A percentile compares a stretch with the other conserved stretches of the same genome.
These are phyloP conservation scores for Achatina immaculata DNA, from an alignment of 1,140 invertebrate species.

Conservation along the genomic window DNA sequence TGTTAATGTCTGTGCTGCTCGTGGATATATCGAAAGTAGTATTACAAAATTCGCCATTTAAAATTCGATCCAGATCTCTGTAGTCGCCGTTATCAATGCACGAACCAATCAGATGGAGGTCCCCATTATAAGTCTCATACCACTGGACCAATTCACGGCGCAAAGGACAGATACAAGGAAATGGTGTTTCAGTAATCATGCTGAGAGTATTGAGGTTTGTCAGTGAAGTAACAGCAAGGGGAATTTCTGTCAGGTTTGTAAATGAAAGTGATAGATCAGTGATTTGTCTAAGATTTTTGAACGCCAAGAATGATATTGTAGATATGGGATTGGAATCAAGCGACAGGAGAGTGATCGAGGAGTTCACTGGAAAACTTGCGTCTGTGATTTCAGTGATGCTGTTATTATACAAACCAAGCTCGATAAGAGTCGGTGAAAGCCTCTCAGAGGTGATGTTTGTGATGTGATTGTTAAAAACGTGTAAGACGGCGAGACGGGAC, in stretches of 20 bases:
- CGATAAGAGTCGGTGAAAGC: background rate
- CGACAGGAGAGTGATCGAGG: background rate
- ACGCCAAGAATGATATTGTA: background rate
- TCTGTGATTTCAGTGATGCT: background rate
- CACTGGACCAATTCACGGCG: background rate
- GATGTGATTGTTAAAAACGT: background rate
- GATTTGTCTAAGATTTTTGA: background rate
- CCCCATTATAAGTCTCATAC: no score
- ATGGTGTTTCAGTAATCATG: background rate
- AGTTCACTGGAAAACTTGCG: background rate
- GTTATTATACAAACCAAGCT: background rate
- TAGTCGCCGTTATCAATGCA: no score
- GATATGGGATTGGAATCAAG: background rate
- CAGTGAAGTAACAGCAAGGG: background rate
- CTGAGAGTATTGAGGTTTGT: background rate
- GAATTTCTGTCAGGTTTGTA: background rate
- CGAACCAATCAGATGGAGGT: no score
- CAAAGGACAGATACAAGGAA: background rate
- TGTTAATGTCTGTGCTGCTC: no score
- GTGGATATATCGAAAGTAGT: no score
- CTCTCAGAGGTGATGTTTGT: background rate
- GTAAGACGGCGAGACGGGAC: background rate
- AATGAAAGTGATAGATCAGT: background rate
- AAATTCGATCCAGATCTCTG: no score
- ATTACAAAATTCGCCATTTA: no score